Percentiles rank a stretch among this genome's conserved stretches.
Conservation (phyloP, 2,888 invertebrate species). For the Drosophila greeni region DNA sequence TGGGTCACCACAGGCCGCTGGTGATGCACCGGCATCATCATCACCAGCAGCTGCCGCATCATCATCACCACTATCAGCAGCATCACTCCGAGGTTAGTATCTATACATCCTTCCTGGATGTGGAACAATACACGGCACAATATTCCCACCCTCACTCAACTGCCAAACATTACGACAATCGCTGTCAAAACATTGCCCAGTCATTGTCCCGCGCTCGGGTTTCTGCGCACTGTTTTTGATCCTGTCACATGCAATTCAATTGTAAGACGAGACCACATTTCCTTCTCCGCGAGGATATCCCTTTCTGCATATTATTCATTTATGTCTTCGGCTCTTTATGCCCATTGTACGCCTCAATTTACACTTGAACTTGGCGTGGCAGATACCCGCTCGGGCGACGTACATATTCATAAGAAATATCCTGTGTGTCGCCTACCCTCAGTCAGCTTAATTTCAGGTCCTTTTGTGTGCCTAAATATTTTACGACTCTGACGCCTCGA, state of each 20-base stretch:
- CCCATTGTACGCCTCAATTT: conserved; percentile 53
- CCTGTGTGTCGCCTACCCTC: conserved; percentile 30
- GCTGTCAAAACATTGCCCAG: conserved; percentile 70
- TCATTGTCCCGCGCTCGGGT: conserved; percentile 54
- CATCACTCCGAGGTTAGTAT: conserved; percentile 78
- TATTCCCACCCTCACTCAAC: conserved; percentile 19
- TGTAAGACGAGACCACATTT: conserved; percentile 66
- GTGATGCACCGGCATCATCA: conserved; percentile 79
- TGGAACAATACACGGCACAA: not conserved
- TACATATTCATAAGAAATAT: conserved; percentile 32
- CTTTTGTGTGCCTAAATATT: conserved; percentile 59
- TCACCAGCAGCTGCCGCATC: conserved; percentile 70
- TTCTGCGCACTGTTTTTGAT: conserved; percentile 25
- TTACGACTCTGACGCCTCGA: conserved; percentile 62
- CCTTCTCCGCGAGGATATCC: conserved; percentile 53
- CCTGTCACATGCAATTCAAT: conserved; percentile 52
- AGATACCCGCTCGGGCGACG: conserved; percentile 1
- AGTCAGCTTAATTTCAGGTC: conserved; percentile 57
- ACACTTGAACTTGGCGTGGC: conserved; percentile 58
- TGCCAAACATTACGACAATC: conserved; percentile 68
- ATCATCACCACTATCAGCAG: conserved; percentile 69
- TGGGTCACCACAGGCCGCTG: conserved; percentile 79
- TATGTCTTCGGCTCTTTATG: conserved; percentile 36
- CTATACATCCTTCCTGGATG: conserved; percentile 1
- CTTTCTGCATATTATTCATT: conserved; percentile 39